A percentile compares a stretch with the other conserved stretches of the same genome.
phyloP scores from a whole-genome alignment of 2,888 invertebrate genomes.

The Limnephilus marmoratus region DNA sequence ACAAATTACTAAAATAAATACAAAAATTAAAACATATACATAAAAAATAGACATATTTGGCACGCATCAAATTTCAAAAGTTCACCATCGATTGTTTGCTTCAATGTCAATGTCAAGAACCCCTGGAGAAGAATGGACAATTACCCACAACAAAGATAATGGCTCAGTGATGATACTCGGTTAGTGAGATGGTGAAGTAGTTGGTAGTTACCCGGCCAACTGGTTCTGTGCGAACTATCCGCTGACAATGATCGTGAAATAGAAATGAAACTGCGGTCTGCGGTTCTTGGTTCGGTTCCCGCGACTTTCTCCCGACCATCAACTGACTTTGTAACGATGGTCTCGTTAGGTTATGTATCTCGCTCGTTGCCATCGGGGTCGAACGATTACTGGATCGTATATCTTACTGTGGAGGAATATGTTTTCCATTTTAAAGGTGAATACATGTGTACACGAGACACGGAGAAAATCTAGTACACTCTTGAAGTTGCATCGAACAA shows the following conservation, averaged over 20 bases:
- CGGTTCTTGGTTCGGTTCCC: conserved; percentile 56
- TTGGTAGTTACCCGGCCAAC: background rate
- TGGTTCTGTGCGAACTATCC: conserved; percentile 29
- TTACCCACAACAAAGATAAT: background rate
- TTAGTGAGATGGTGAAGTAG: background rate
- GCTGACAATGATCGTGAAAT: conserved; percentile 64
- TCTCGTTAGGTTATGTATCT: background rate
- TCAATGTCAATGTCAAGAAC: no score
- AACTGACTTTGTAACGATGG: background rate
- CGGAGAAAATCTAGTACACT: background rate
- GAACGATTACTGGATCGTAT: background rate
- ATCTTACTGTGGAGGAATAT: background rate
- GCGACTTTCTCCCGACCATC: conserved; percentile 59
- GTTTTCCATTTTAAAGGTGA: background rate
- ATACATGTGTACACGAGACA: background rate
- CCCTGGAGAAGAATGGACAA: background rate
- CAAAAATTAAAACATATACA: no score
- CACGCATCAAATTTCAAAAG: no score
- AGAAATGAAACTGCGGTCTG: conserved; percentile 59
- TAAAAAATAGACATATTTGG: no score
- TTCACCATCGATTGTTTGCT: no score
- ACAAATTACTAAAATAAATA: no score
- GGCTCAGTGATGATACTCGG: background rate
- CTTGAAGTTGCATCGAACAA: no score
- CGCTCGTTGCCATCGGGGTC: background rate